phyloP scores from a whole-genome alignment of 1,140 invertebrate species.

The Sweltsa coloradensis region DNA sequence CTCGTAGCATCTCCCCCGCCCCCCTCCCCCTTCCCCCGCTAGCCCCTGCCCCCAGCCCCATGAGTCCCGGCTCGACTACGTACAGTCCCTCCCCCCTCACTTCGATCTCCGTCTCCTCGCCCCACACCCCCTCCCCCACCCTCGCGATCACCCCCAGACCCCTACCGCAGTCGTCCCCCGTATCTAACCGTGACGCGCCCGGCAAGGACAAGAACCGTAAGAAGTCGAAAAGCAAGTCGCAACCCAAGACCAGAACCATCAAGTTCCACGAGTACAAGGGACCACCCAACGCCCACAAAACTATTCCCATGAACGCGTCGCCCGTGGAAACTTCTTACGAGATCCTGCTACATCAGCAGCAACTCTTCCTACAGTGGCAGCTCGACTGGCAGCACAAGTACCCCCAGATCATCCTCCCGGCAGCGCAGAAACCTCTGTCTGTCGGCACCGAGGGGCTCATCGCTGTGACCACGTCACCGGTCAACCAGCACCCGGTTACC shows the following conservation, averaged over 20 bases:
- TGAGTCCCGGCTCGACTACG: conserved; percentile 44
- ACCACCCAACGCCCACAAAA: conserved; percentile 80
- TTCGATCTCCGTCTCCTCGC: conserved; percentile 37
- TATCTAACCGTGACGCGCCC: conserved; percentile 37
- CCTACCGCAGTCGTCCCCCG: conserved; percentile 34
- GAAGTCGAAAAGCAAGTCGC: conserved; percentile 72
- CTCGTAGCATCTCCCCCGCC: conserved; percentile 28
- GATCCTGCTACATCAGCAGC: conserved; percentile 84
- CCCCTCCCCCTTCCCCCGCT: conserved; percentile 19
- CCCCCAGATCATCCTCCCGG: conserved; percentile 64
- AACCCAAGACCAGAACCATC: conserved; percentile 77
- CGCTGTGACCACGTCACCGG: conserved; percentile 8
- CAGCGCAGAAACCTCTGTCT: conserved; percentile 42
- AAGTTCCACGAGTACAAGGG: conserved; percentile 99
- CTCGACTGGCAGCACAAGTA: conserved; percentile 69
- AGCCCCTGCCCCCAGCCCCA: conserved; percentile 42
- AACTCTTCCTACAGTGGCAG: conserved; percentile 82
- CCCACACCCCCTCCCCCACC: conserved; percentile 17
- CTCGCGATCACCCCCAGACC: conserved; percentile 37
- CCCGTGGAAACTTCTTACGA: conserved; percentile 77
- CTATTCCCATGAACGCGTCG: conserved; percentile 28
- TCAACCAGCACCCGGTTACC: conserved; percentile 23
- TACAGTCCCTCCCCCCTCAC: conserved; percentile 60
- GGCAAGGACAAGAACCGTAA: conserved; percentile 76
- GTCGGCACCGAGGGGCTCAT: conserved; percentile 13